Evolutionary conservation across 2,113 vertebrate genomes (phyloP).

Genomic region (Ptilorrhoa leucosticta): DNA sequence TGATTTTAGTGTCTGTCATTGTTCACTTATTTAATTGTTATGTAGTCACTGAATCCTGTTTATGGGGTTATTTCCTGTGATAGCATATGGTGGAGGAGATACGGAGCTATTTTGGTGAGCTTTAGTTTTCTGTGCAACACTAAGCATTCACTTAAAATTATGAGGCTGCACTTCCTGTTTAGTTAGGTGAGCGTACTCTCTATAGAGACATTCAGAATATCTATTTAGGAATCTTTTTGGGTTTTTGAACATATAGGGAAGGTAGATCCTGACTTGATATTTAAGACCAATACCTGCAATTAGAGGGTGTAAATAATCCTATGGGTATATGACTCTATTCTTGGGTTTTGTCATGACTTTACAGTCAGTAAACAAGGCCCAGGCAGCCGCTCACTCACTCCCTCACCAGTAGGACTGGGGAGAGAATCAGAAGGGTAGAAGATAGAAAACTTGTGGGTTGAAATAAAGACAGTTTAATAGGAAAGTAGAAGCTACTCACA

Average conservation of each 20-base stretch:
- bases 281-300: background rate
- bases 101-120: background rate
- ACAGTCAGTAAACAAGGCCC: background rate
- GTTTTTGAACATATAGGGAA: background rate
- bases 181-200: background rate
- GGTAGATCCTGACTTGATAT: background rate
- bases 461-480: background rate
- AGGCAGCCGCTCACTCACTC: background rate
- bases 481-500: background rate
- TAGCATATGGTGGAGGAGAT: background rate
- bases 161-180: background rate
- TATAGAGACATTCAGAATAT: background rate
- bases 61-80: background rate
- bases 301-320: background rate
- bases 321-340: background rate
- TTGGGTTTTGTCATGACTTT: background rate
- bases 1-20: background rate
- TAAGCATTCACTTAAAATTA: background rate
- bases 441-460: background rate
- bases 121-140: background rate
- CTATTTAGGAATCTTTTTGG: background rate
- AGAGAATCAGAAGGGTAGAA: background rate
- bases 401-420: no score
- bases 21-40: background rate
- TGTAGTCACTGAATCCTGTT: background rate